Evolutionary conservation across 2,113 vertebrate genomes (phyloP), one percentile per base, ranked within the genome.

Genomic region (Bufo bufo): DNA sequence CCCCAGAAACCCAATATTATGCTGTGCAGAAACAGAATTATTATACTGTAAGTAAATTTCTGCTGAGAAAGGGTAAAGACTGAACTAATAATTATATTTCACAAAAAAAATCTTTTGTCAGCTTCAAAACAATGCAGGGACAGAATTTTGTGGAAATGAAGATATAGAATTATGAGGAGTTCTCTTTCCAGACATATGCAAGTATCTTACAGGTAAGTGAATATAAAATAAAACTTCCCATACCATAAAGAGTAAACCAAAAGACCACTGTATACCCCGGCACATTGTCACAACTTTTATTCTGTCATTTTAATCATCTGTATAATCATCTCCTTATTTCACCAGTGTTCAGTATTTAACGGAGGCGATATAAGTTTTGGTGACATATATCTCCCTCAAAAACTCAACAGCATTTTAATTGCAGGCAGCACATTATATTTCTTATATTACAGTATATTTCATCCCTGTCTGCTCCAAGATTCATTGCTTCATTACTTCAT

Each of bases 401-500:
- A 63, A 80, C 80, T 20, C n/a, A 80, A 56, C 59, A 58, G 75
- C 49, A 80, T 87, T 87, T 87, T 87, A 87, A 87, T 80, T 78
- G 77, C 77, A 80, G 72, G 16, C 75, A 45, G 50, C 50, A 61
- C 50, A 63, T 87, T 66, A 80, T 87, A 50, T 87, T 80, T 87
- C 63, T 69, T 87, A 69, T 87, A 80, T 80, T 87, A 87, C 61
- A 69, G 49, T 69, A 87, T 80, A 87, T 87, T 87, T 87, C 77
- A 87, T 87, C 77, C 58, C 59, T 80, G 49, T 61, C 77, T 80
- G 61, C 85, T 71, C n/a, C 75, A 81, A 87, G 85, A 87, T 87
- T 87, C 85, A 87, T 87, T 87, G 85, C 77, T 87, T 87, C 85
- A 87, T 87, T 87, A 87, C 85, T 87, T 80, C 61, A 87, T 80